Conservation (phyloP, 2,113 vertebrate genomes). For the Scortum barcoo region DNA sequence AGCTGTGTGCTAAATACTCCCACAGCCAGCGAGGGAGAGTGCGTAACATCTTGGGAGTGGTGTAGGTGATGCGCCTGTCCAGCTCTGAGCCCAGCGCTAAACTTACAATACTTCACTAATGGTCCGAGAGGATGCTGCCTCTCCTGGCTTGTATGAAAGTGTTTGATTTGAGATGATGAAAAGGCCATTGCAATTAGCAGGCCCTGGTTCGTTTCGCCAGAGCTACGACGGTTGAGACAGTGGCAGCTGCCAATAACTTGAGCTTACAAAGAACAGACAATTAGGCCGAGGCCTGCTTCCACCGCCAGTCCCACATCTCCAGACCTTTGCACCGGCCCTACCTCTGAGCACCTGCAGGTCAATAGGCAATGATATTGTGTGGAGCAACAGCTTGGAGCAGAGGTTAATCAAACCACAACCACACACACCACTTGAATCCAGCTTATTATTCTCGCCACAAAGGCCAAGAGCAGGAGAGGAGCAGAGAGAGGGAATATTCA, state of each 20-base stretch:
- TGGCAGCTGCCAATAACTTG: constrained; percentile 93
- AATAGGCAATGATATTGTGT: constrained; percentile 88
- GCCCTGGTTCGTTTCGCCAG: constrained; percentile 85
- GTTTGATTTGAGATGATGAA: constrained; percentile 93
- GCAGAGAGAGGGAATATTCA: constrained; percentile 14
- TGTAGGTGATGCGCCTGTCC: constrained; percentile 61
- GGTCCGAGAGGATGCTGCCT: constrained; percentile 84
- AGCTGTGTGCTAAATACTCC: constrained; percentile 84
- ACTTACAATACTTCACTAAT: constrained; percentile 84
- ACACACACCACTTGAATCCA: constrained; percentile 61
- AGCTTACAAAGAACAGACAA: constrained; percentile 88
- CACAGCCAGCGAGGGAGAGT: constrained; percentile 36
- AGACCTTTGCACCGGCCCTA: constrained; percentile 88
- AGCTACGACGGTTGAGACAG: constrained; percentile 85
- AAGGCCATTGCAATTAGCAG: constrained; percentile 94
- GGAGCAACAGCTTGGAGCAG: constrained; percentile 73
- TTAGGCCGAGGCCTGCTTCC: constrained; percentile 85
- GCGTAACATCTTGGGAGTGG: constrained; percentile 48
- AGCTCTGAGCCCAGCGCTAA: constrained; percentile 37
- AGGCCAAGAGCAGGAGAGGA: constrained; percentile 52
- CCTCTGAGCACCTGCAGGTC: constrained; percentile 87
- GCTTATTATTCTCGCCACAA: constrained; percentile 73
- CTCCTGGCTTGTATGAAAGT: constrained; percentile 83
- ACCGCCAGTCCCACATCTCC: constrained; percentile 83
- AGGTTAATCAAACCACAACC: constrained; percentile 83